Evolutionary conservation across 2,113 vertebrate species (phyloP).

Genomic region (Rhabdomys dilectus): DNA sequence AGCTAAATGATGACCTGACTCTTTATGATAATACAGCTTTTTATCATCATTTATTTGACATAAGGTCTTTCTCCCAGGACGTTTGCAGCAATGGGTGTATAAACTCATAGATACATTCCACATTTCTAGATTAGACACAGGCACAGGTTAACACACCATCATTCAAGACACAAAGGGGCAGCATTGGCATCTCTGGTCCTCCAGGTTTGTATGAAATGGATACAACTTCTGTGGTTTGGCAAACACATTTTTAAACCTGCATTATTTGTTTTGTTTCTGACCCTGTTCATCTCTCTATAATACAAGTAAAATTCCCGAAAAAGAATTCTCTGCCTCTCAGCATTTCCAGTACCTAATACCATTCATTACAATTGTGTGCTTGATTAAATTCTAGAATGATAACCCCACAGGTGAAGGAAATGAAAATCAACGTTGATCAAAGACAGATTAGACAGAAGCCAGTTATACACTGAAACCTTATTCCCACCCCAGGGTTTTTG

Average conservation of each 20-base stretch:
- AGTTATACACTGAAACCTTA: not conserved
- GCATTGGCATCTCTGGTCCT: not conserved
- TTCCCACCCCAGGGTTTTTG: not conserved
- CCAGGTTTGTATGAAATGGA: not conserved
- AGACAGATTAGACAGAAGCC: not conserved
- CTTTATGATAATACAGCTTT: not conserved
- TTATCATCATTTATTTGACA: not conserved
- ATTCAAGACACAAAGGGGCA: not conserved
- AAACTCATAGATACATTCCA: not conserved
- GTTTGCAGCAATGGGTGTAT: not conserved
- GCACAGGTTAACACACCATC: not conserved
- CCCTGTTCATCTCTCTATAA: not conserved
- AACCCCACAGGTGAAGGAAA: not conserved
- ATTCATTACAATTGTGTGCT: not conserved
- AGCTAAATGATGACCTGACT: not conserved
- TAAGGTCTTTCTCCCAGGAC: not conserved
- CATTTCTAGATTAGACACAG: not conserved
- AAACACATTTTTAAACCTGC: not conserved
- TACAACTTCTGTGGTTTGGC: not conserved
- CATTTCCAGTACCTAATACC: not conserved
- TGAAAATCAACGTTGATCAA: slow-evolving; percentile 1
- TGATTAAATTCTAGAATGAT: not conserved
- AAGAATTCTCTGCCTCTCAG: not conserved
- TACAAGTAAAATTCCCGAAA: not conserved
- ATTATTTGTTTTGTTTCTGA: not conserved